Evolutionary conservation across 1,140 invertebrate species (phyloP), one percentile per base, ranked within the genome.

Genomic region (Riptortus pedestris): DNA sequence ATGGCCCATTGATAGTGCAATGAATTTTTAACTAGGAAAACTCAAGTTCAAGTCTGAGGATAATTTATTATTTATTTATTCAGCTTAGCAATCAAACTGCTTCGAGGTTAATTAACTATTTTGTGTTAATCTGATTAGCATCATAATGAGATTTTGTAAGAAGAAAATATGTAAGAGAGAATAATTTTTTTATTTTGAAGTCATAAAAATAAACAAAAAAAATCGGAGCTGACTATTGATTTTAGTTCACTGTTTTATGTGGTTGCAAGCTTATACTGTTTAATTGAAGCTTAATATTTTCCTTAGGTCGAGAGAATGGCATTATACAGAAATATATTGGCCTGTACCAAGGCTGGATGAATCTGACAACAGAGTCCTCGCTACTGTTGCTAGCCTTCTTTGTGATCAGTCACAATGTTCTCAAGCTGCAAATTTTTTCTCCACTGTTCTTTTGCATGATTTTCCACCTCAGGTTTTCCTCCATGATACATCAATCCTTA

Each of bases 391-490:
- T 2, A 29, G 33, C 11, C 57, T 55, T 4, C 45, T 65, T 7
- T 59, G 28, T 9, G 63, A 64, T 20, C 9, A 38, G n/a, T 43
- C 57, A 3, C 58, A 65, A 27, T 52, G 31, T 33, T 27, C n/a
- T 16, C 55, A 65, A 26, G 64, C 59, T 52, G 43, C 59, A 20
- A 52, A 65, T 59, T 65, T 65, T 28, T 48, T 65, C 11, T 65
- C 64, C 12, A 51, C 64, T 0, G 64, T 65, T 22, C 38, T 61
- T 16, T 27, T 65, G 0, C 64, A 65, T 29, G 64, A 65, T 38
- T 65, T 65, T 28, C 64, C 64, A 29, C 64, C 64, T 48, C 64
- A 65, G 29, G 38, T 65, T 22, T 65, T 65, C 29, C 58, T 65
- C 2, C 33, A 60, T 14, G 45, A 61, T 3, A 60, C 58, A 26